A percentile compares a stretch with the other conserved stretches of the same genome.
phyloP scores from a whole-genome alignment of 2,113 vertebrate genomes.

The Podilymbus podiceps region DNA sequence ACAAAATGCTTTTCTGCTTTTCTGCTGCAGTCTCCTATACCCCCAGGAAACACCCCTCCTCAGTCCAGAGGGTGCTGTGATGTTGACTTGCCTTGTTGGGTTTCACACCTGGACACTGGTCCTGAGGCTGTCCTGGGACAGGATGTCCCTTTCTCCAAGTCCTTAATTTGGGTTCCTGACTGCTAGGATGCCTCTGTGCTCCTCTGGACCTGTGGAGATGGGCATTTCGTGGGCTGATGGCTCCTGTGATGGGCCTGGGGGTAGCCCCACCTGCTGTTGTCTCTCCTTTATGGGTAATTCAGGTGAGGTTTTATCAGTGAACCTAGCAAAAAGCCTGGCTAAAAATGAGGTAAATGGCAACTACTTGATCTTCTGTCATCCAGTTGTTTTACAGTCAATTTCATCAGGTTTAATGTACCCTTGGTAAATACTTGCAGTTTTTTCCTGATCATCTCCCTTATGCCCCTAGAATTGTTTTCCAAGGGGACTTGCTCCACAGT shows the following conservation, averaged over 20 bases:
- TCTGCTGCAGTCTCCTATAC: neutral
- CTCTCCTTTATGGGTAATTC: neutral
- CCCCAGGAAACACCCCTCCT: accelerated
- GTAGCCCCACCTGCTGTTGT: neutral
- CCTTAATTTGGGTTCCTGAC: neutral
- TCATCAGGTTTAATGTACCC: neutral
- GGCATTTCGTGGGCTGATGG: neutral
- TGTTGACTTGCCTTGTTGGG: neutral
- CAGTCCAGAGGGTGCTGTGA: neutral
- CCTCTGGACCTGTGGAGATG: neutral
- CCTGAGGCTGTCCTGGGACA: neutral
- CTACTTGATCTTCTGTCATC: neutral
- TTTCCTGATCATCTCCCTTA: neutral
- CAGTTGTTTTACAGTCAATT: neutral
- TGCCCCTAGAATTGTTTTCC: neutral
- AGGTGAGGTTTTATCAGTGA: neutral
- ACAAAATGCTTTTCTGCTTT: neutral
- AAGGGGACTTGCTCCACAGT: neutral
- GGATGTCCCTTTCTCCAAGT: neutral
- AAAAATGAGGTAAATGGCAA: neutral
- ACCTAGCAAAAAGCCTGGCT: neutral
- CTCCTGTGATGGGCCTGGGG: neutral
- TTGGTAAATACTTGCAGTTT: neutral
- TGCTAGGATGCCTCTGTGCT: neutral
- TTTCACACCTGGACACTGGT: neutral